Evolutionary conservation across 1,140 invertebrate genomes (phyloP).

Genomic region (Leptoteleia sp.): DNA sequence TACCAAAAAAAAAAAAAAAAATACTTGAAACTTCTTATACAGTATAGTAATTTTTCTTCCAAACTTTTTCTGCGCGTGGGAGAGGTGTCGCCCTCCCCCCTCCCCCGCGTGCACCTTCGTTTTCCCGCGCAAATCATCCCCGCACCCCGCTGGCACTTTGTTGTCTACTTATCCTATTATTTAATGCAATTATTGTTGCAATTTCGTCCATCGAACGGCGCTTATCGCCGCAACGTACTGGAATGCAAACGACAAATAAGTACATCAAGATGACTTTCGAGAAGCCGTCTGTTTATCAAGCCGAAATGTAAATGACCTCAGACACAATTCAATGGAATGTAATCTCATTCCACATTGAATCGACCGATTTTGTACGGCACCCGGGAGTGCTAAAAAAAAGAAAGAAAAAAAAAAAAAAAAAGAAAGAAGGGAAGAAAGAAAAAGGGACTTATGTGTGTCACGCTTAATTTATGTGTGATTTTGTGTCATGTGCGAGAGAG

Average conservation of each 20-base stretch:
- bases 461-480: slow-evolving; percentile 3
- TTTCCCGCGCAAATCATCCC: no score
- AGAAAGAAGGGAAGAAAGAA: no score
- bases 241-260: slow-evolving; percentile 35
- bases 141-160: no score
- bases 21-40: no score
- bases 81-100: no score
- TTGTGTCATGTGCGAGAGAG: slow-evolving; percentile 10
- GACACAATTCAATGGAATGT: slow-evolving; percentile 48
- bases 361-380: slow-evolving; percentile 1
- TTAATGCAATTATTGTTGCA: no score
- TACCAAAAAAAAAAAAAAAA: no score
- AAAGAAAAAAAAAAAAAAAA: no score
- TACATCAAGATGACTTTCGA: slow-evolving; percentile 55
- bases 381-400: not conserved
- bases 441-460: slow-evolving; percentile 16
- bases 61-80: no score
- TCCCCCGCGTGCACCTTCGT: no score
- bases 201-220: not conserved
- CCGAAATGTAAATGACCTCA: slow-evolving; percentile 57
- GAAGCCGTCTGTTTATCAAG: slow-evolving; percentile 32
- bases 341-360: slow-evolving; percentile 24
- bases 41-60: no score
- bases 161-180: no score
- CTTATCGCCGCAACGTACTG: slow-evolving; percentile 37